Evolutionary conservation across 2,113 vertebrate species (phyloP).

Genomic region (Delphinapterus leucas): DNA sequence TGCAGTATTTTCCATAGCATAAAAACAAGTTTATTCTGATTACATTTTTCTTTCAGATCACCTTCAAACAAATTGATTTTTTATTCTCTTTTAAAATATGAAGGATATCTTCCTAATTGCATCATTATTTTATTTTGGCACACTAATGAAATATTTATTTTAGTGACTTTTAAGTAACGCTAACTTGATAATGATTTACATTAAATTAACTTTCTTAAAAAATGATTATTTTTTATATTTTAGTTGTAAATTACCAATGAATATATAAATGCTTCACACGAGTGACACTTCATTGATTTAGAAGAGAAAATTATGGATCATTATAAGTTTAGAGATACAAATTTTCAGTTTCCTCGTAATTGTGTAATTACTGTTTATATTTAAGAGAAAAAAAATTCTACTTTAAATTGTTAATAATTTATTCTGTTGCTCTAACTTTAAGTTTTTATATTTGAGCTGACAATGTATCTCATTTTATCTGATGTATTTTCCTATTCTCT

Average conservation of each 20-base stretch:
- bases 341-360: not conserved
- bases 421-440: not conserved
- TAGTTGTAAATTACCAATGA: slow-evolving; percentile 34
- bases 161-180: not conserved
- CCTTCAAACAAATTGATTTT: not conserved
- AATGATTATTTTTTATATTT: slow-evolving; percentile 22
- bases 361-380: not conserved
- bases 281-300: not conserved
- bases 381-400: not conserved
- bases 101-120: not conserved
- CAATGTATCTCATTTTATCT: not conserved
- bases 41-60: not conserved
- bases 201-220: slow-evolving; percentile 36
- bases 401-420: not conserved
- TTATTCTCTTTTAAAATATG: not conserved
- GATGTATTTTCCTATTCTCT: not conserved
- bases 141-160: slow-evolving; percentile 33
- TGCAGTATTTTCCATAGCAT: not conserved
- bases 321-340: not conserved
- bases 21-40: not conserved
- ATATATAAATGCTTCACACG: not conserved
- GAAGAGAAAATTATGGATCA: not conserved
- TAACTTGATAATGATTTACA: slow-evolving; percentile 24
- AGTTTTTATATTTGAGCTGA: not conserved
- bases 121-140: slow-evolving; percentile 37